Percentiles rank a stretch among this genome's conserved stretches.
Evolutionary conservation across 1,140 invertebrate species (phyloP).

Genomic region (Ceratina japonica): DNA sequence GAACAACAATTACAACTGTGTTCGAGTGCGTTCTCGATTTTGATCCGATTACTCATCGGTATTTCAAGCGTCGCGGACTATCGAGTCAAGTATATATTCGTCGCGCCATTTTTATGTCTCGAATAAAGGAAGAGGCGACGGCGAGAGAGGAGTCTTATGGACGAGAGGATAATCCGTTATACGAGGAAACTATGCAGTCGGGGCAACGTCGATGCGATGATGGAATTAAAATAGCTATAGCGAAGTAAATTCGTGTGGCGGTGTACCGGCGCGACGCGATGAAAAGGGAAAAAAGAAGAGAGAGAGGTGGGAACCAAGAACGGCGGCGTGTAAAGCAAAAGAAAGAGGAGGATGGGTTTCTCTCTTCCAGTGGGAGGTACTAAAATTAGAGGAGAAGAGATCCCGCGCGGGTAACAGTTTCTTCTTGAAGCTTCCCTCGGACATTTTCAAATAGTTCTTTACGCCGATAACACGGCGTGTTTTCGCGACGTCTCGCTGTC

Average conservation of each 20-base stretch:
- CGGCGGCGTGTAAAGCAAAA: not conserved
- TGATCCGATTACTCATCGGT: no score
- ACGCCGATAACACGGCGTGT: constrained; percentile 55
- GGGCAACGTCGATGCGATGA: constrained; percentile 49
- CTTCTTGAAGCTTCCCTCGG: constrained; percentile 44
- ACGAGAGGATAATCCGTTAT: not conserved
- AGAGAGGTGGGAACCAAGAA: constrained; percentile 3
- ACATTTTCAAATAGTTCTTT: constrained; percentile 67
- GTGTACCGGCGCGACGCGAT: not conserved
- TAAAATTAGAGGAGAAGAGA: constrained; percentile 66
- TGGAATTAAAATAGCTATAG: constrained; percentile 64
- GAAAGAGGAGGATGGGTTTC: constrained; percentile 14
- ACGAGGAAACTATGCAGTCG: constrained; percentile 16
- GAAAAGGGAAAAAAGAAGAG: not conserved
- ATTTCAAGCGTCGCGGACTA: no score
- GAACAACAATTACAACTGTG: no score
- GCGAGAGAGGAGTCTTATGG: no score
- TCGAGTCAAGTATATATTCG: no score
- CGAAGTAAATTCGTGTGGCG: constrained; percentile 45
- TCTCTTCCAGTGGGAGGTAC: constrained; percentile 67
- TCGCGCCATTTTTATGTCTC: no score
- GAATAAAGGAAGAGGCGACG: not conserved
- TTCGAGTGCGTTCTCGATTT: no score
- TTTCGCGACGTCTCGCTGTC: constrained; percentile 38
- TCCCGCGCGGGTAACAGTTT: constrained; percentile 56